These are phyloP conservation scores for Neodon shergylaensis DNA, from an alignment of 2,113 vertebrate species.

Conservation along the genomic window DNA sequence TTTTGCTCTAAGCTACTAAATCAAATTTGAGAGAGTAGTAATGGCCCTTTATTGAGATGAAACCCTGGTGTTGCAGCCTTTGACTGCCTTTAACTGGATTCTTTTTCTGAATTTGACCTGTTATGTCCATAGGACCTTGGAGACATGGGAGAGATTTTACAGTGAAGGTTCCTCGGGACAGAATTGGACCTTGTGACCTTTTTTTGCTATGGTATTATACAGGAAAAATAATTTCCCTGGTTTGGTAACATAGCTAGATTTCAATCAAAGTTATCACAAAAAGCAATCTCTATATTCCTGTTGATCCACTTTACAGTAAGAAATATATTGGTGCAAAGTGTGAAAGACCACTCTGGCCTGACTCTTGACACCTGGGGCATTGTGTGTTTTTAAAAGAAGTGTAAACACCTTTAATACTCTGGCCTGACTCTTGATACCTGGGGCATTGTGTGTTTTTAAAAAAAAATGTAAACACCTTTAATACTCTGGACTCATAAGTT, in stretches of 20 bases:
- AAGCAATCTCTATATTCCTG: slow-evolving; percentile 22
- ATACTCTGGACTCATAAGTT: not conserved
- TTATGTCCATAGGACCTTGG: not conserved
- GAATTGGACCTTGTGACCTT: not conserved
- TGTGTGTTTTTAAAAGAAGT: slow-evolving; percentile 31
- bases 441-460: not conserved
- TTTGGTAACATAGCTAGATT: slow-evolving; percentile 17
- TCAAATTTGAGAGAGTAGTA: not conserved
- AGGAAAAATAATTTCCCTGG: not conserved
- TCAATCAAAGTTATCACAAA: not conserved
- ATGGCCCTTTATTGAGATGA: not conserved
- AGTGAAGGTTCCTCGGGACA: not conserved
- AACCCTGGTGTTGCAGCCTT: not conserved
- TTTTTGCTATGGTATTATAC: not conserved
- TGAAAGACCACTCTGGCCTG: not conserved
- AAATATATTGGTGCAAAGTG: not conserved
- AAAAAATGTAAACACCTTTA: slow-evolving; percentile 1
- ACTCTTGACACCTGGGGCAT: not conserved
- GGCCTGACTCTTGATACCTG: not conserved
- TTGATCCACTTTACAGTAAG: not conserved
- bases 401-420: not conserved
- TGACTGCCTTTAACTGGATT: not conserved
- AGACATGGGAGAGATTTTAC: not conserved
- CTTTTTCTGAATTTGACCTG: slow-evolving; percentile 5
- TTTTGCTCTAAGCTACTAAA: slow-evolving; percentile 38